Percentiles rank a stretch among this genome's conserved stretches.
Conservation (phyloP, 2,888 invertebrate genomes). For the Abrostola triplasia region DNA sequence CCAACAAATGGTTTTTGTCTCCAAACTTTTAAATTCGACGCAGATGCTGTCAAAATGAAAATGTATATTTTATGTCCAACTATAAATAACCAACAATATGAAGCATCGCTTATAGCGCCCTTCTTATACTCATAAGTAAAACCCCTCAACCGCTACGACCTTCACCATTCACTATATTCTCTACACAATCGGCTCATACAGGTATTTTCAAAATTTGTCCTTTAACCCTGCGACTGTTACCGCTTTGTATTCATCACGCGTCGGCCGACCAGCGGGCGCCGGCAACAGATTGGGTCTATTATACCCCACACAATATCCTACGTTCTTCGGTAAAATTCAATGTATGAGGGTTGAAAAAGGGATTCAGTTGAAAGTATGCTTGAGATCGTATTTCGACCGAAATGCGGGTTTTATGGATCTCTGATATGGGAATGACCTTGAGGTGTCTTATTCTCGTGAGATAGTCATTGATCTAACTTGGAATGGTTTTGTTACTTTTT, state of each 20-base stretch:
- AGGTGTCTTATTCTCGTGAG: conserved; percentile 22
- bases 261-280: conserved; percentile 40
- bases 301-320: conserved; percentile 59
- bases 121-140: conserved; percentile 21
- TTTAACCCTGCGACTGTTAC: conserved; percentile 42
- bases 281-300: conserved; percentile 63
- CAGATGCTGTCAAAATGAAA: no score
- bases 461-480: conserved; percentile 22
- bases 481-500: neutral
- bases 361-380: conserved; percentile 52
- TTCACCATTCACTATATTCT: conserved; percentile 23
- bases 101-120: neutral
- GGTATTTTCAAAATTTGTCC: conserved; percentile 50
- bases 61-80: neutral
- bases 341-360: conserved; percentile 61
- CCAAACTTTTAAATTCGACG: no score
- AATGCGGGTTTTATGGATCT: conserved; percentile 40
- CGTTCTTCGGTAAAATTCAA: conserved; percentile 65
- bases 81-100: neutral
- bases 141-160: conserved; percentile 15
- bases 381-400: conserved; percentile 44
- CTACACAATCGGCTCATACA: conserved; percentile 39
- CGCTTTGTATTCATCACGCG: conserved; percentile 60
- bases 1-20: no score
- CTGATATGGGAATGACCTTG: conserved; percentile 29